Evolutionary conservation across 2,113 vertebrate species (phyloP).

Genomic region (Oxygymnocypris stewartii): DNA sequence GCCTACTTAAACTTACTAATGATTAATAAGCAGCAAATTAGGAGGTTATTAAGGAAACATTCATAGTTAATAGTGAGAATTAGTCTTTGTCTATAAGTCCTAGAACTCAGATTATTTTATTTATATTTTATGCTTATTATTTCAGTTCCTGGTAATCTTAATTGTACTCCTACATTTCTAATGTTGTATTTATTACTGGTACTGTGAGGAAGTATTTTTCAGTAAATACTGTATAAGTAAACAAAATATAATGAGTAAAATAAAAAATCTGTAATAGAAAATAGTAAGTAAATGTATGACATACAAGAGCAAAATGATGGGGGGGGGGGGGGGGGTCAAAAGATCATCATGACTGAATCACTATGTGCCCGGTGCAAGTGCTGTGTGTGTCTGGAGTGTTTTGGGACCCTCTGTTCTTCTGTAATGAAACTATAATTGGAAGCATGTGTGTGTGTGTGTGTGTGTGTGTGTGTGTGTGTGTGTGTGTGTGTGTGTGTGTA

Average conservation of each 20-base stretch:
- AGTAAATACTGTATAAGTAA: background rate
- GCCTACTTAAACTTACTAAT: no score
- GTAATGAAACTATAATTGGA: slow-evolving; percentile 36
- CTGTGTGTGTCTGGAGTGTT: slow-evolving; percentile 27
- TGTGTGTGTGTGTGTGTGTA: slow-evolving; percentile 23
- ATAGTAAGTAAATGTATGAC: background rate
- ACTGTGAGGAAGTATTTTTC: background rate
- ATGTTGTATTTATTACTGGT: background rate
- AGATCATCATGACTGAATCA: background rate
- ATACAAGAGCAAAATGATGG: background rate
- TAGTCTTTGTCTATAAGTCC: no score
- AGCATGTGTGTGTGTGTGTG: slow-evolving; percentile 24
- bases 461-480: background rate
- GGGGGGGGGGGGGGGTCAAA: background rate
- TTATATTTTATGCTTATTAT: background rate
- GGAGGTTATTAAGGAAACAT: background rate
- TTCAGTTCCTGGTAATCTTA: background rate
- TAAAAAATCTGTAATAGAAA: no score
- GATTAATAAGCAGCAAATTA: background rate
- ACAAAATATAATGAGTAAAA: background rate
- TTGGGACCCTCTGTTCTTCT: slow-evolving; percentile 21
- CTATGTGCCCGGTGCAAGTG: background rate
- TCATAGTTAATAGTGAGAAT: background rate
- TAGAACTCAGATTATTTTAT: no score
- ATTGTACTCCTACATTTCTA: background rate